Evolutionary conservation across 2,888 invertebrate genomes (phyloP), one percentile per base, ranked within the genome.

Genomic region (Brassicogethes aeneus): DNA sequence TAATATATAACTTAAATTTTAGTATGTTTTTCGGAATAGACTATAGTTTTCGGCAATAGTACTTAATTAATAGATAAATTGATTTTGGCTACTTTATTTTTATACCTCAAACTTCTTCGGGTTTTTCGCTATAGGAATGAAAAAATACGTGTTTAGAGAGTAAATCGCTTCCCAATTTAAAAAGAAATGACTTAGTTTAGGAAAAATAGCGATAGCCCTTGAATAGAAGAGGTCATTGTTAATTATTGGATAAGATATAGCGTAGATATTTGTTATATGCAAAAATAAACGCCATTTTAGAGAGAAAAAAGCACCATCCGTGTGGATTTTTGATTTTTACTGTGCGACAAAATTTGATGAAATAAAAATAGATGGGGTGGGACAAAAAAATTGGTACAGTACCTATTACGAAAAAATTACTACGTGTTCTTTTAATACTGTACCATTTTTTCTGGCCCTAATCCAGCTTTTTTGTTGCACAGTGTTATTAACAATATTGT

Each of bases 231-330:
- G 61, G 62, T 65, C 58, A 61, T 65, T 66, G 65, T 66, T 66
- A 66, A 62, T 63, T 66, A 66, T 59, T 66, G 61, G 54, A 52
- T 65, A 66, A 65, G 63, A 39, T 53, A 50, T 60, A 56, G 56
- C 53, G 49, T 49, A 51, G 44, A 48, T 53, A 51, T 59, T 32
- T 32, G 14, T 32, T 32, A 32, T 23, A 23, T 23, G 5, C 23
- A 23, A 10, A 23, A 23, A 23, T 5, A 32, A 36, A 40, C 36
- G 32, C 41, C 37, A 45, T 43, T 45, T 43, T 39, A 43, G 43
- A 43, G 37, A 37, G 37, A 41, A 45, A 43, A 34, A n/a, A 34
- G 16, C 16, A 31, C 23, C 23, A 23, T 7, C 23, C 10, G 23
- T 23, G 23, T 23, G n/a, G n/a, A n/a, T n/a, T n/a, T n/a, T n/a